Evolutionary conservation across 2,797 vertebrate genomes (phyloP).

Genomic region (Australoheros facetus): DNA sequence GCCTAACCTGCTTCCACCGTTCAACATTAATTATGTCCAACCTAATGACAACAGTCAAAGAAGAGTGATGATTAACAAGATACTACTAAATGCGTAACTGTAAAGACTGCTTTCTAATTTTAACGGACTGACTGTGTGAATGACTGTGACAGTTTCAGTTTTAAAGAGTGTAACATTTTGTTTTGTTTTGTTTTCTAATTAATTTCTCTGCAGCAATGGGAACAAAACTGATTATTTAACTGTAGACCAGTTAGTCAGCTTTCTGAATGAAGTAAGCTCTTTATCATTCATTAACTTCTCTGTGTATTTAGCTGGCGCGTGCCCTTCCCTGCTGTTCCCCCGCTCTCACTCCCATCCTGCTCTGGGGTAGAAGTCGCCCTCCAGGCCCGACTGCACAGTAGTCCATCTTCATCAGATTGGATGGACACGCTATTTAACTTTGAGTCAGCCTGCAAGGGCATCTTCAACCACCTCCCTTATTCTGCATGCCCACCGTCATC

Average conservation of each 20-base stretch:
- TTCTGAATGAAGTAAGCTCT: constrained; percentile 99
- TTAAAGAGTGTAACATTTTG: constrained; percentile 74
- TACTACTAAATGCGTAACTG: constrained; percentile 55
- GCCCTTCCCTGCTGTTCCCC: constrained; percentile 8
- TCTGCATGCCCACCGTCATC: constrained; percentile 62
- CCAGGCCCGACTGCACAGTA: not conserved
- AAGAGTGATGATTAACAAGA: constrained; percentile 48
- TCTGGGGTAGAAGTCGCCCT: constrained; percentile 70
- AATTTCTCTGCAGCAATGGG: constrained; percentile 99
- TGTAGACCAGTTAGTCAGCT: constrained; percentile 99
- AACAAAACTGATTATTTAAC: constrained; percentile 99
- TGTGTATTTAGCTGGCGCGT: constrained; percentile 85
- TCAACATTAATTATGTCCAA: constrained; percentile 78
- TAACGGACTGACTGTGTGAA: constrained; percentile 58
- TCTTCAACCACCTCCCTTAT: constrained; percentile 61
- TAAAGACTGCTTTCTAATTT: constrained; percentile 58
- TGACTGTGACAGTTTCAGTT: constrained; percentile 66
- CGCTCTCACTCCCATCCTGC: constrained; percentile 1
- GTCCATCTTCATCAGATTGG: constrained; percentile 22
- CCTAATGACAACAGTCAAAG: constrained; percentile 38
- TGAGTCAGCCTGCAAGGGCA: constrained; percentile 60
- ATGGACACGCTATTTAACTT: constrained; percentile 34
- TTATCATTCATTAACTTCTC: constrained; percentile 98
- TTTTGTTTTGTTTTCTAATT: constrained; percentile 86
- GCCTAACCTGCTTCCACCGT: constrained; percentile 88